Evolutionary conservation across 2,113 vertebrate species (phyloP).

Genomic region (Petrocephalus zakoni): DNA sequence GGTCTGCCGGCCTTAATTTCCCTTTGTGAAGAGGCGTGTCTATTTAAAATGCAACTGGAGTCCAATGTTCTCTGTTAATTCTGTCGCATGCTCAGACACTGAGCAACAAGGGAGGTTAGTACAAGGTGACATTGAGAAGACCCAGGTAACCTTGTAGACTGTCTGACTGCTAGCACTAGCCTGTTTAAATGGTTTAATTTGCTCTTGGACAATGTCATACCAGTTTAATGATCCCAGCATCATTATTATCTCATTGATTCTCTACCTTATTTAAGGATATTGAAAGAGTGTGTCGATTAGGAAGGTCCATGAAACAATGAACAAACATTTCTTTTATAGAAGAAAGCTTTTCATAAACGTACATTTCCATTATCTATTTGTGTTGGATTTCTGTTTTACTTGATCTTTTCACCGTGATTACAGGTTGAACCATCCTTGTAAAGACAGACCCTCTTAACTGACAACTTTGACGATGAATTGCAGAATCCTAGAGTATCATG

Average conservation of each 20-base stretch:
- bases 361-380: background rate
- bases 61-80: background rate
- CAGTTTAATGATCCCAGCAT: background rate
- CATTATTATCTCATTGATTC: background rate
- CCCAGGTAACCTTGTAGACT: background rate
- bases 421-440: background rate
- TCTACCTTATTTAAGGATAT: background rate
- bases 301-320: background rate
- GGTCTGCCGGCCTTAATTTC: background rate
- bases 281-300: background rate
- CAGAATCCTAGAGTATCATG: background rate
- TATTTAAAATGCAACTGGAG: background rate
- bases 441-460: background rate
- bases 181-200: background rate
- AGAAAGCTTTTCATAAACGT: background rate
- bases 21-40: background rate
- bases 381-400: background rate
- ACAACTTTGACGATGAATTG: background rate
- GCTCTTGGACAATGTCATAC: background rate
- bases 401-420: background rate
- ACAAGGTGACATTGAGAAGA: constrained; percentile 21
- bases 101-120: background rate
- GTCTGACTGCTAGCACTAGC: background rate
- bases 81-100: background rate
- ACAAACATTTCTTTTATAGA: background rate